Percentiles rank a stretch among this genome's conserved stretches.
Conservation (phyloP, 2,797 vertebrate genomes). For the Muraenolepis orangiensis region DNA sequence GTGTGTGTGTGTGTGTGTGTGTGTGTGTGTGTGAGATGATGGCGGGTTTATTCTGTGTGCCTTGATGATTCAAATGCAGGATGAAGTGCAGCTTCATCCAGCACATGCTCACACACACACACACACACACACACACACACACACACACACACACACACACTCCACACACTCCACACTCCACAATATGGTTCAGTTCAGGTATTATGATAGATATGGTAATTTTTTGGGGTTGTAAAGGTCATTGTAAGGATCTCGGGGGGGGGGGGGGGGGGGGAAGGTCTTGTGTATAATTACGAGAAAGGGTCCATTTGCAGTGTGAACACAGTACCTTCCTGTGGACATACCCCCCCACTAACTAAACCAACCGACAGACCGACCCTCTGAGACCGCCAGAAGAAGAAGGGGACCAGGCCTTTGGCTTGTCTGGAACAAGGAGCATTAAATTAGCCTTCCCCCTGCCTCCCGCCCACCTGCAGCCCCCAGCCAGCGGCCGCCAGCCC, state of each 20-base stretch:
- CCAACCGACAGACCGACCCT: background rate
- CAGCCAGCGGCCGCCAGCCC: background rate
- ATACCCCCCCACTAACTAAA: background rate
- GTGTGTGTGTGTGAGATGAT: no score
- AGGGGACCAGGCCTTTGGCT: background rate
- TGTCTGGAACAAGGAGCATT: conserved; percentile 31
- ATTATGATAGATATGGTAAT: background rate
- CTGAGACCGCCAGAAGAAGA: background rate
- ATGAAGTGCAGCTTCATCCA: no score
- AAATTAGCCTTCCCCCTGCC: conserved; percentile 40
- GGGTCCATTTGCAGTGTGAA: background rate
- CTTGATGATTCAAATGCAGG: no score
- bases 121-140: no score
- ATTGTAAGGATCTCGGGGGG: background rate
- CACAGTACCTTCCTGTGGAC: background rate
- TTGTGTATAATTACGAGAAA: background rate
- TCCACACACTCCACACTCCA: no score
- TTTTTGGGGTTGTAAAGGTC: background rate
- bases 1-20: no score
- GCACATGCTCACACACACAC: no score
- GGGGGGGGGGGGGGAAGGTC: background rate
- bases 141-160: no score
- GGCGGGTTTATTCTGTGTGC: no score
- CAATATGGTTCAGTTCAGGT: no score
- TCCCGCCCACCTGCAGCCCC: background rate